Conservation (phyloP, 2,888 invertebrate genomes). For the Phaonia tiefii region DNA sequence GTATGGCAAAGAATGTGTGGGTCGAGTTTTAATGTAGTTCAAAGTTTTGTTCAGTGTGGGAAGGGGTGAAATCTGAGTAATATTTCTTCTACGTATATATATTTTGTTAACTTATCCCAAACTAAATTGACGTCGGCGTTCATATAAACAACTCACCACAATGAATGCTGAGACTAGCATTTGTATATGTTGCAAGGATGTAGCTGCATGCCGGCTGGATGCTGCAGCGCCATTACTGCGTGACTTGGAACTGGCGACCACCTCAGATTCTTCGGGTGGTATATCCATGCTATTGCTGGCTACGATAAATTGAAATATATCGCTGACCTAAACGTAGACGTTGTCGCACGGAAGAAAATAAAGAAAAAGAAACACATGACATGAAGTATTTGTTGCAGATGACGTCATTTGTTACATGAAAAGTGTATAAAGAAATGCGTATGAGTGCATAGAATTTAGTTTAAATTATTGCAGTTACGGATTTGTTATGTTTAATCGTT, state of each 20-base stretch:
- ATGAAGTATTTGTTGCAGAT: slow-evolving; percentile 2
- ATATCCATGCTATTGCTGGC: slow-evolving; percentile 78
- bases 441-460: background rate
- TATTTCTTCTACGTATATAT: background rate
- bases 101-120: slow-evolving; percentile 74
- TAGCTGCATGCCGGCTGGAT: slow-evolving; percentile 67
- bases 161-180: slow-evolving; percentile 64
- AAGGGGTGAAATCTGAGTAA: background rate
- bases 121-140: slow-evolving; percentile 70
- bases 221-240: slow-evolving; percentile 75
- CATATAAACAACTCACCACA: slow-evolving; percentile 71
- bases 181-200: slow-evolving; percentile 55
- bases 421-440: background rate
- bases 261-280: slow-evolving; percentile 80
- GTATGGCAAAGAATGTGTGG: background rate
- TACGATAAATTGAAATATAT: slow-evolving; percentile 86
- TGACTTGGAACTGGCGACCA: slow-evolving; percentile 81
- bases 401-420: background rate
- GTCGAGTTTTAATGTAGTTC: background rate
- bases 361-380: slow-evolving; percentile 17
- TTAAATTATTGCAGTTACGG: slow-evolving; percentile 6
- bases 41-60: background rate
- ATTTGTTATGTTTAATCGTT: slow-evolving; percentile 24
- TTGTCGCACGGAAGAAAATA: slow-evolving; percentile 4
- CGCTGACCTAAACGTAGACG: slow-evolving; percentile 83